phyloP scores from a whole-genome alignment of 2,113 vertebrate species.

The Uropsilus gracilis region DNA sequence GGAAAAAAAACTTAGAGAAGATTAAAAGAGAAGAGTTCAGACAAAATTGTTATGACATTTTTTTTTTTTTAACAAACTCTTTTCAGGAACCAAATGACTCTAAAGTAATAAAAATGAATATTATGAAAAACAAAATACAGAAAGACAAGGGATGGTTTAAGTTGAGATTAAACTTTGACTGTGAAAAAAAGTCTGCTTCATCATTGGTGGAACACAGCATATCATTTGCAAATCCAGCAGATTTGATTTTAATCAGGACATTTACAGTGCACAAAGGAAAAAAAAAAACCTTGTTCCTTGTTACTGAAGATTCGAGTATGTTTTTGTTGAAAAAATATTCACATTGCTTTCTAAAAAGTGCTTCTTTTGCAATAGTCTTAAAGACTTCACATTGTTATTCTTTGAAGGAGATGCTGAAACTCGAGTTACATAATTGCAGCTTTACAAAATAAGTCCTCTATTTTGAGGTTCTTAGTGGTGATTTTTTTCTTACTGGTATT shows the following conservation, averaged over 20 bases:
- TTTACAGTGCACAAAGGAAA: neutral
- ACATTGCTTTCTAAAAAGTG: neutral
- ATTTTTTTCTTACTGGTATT: slow-evolving; percentile 60
- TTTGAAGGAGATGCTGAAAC: slow-evolving; percentile 59
- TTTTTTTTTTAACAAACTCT: neutral
- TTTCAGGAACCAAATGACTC: neutral
- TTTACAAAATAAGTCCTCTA: slow-evolving; percentile 65
- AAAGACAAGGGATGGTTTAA: neutral
- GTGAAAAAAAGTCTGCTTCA: neutral
- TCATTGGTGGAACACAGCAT: neutral
- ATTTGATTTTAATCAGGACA: slow-evolving; percentile 9
- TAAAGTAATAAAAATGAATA: neutral
- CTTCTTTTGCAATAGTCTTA: slow-evolving; percentile 24
- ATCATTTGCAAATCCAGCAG: neutral
- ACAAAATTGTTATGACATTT: neutral
- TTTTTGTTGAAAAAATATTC: slow-evolving; percentile 38
- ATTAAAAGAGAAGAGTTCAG: neutral
- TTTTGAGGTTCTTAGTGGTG: slow-evolving; percentile 50
- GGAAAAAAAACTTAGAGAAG: neutral
- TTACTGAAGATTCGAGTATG: slow-evolving; percentile 19
- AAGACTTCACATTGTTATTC: slow-evolving; percentile 26
- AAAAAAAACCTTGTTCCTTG: neutral
- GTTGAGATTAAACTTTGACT: neutral
- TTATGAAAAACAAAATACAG: neutral
- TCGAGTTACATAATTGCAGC: slow-evolving; percentile 40